phyloP scores from a whole-genome alignment of 2,797 vertebrate genomes.

The Balearica regulorum region DNA sequence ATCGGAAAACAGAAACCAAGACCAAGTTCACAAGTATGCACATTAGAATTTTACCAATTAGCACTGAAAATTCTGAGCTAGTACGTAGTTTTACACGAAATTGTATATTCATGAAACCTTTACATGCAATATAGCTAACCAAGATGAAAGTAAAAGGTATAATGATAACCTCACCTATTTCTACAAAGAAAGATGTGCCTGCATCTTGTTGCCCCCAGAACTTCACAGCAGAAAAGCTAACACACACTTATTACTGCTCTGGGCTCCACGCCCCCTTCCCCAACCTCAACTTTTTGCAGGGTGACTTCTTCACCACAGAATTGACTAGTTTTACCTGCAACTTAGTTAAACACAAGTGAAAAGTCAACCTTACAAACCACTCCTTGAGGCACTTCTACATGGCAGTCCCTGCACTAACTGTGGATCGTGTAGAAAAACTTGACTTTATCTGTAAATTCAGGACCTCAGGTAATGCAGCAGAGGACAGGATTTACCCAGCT shows the following conservation, averaged over 20 bases:
- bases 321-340: not conserved
- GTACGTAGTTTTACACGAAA: not conserved
- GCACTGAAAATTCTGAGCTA: not conserved
- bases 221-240: not conserved
- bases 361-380: not conserved
- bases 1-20: not conserved
- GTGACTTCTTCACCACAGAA: not conserved
- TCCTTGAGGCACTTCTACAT: not conserved
- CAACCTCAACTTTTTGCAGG: not conserved
- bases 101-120: not conserved
- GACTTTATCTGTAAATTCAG: not conserved
- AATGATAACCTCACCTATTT: not conserved
- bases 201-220: not conserved
- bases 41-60: not conserved
- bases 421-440: accelerated
- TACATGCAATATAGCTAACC: not conserved
- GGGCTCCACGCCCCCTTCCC: not conserved
- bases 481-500: not conserved
- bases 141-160: not conserved
- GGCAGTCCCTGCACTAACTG: not conserved
- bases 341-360: not conserved
- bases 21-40: not conserved
- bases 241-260: accelerated
- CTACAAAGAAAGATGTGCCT: not conserved
- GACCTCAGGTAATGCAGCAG: not conserved